These are phyloP conservation scores for Streptopelia turtur DNA, from an alignment of 2,797 vertebrate genomes.

Conservation along the genomic window DNA sequence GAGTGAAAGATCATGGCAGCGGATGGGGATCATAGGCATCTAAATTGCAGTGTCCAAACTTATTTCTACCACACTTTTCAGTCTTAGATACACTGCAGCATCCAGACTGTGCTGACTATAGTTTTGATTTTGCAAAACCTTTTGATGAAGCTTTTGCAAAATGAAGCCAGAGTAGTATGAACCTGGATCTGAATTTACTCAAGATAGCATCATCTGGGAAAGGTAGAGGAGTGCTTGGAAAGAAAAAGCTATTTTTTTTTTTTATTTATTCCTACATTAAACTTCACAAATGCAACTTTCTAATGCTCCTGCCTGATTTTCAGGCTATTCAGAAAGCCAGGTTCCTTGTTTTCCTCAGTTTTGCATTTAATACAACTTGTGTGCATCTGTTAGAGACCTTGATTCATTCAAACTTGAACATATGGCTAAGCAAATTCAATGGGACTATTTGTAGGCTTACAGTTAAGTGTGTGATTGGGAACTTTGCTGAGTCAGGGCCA, in stretches of 20 bases:
- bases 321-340: not conserved
- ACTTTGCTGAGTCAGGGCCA: slow-evolving; percentile 8
- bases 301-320: not conserved
- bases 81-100: not conserved
- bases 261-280: not conserved
- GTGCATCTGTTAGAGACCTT: not conserved
- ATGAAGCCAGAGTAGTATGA: not conserved
- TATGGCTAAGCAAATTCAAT: not conserved
- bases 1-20: not conserved
- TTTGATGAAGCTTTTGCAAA: not conserved
- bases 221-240: not conserved
- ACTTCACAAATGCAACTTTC: not conserved
- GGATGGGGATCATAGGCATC: not conserved
- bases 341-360: not conserved
- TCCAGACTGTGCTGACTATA: not conserved
- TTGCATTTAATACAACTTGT: not conserved
- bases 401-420: not conserved
- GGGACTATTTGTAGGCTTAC: not conserved
- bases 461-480: not conserved
- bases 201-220: not conserved
- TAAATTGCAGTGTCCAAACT: not conserved
- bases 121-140: not conserved
- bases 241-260: not conserved
- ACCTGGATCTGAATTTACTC: not conserved
- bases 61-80: not conserved